A percentile compares a stretch with the other conserved stretches of the same genome.
Conservation (phyloP, 2,797 vertebrate species). For the Micropoecilia bifurca region DNA sequence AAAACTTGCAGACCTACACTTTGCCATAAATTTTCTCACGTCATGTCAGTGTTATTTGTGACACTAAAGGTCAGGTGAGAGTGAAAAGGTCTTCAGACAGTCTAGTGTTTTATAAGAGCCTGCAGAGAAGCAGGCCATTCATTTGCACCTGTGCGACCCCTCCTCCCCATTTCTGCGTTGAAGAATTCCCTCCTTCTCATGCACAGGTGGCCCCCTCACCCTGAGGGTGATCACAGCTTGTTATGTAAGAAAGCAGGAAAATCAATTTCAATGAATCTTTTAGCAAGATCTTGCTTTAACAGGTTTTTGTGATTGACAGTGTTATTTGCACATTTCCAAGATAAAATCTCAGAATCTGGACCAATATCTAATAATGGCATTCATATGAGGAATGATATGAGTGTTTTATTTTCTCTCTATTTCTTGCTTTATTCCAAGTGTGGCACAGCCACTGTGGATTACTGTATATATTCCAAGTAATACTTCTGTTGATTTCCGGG, state of each 20-base stretch:
- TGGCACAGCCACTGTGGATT: background rate
- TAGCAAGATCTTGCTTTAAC: constrained; percentile 68
- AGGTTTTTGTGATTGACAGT: constrained; percentile 30
- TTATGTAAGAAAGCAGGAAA: constrained; percentile 65
- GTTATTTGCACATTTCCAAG: constrained; percentile 1
- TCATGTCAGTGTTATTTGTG: constrained; percentile 48
- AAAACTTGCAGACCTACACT: constrained; percentile 11
- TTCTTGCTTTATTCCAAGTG: background rate
- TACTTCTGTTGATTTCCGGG: background rate
- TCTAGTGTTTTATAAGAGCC: constrained; percentile 56
- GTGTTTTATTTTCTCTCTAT: background rate
- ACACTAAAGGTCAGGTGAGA: constrained; percentile 50
- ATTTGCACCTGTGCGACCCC: constrained; percentile 56
- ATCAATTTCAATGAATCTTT: constrained; percentile 67
- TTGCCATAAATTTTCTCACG: constrained; percentile 43
- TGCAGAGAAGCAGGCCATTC: constrained; percentile 58
- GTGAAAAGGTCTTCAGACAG: constrained; percentile 58
- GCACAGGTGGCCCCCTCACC: constrained; percentile 52
- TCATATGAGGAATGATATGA: background rate
- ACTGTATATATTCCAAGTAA: background rate
- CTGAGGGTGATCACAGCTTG: constrained; percentile 42
- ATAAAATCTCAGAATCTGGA: background rate
- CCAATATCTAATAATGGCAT: background rate
- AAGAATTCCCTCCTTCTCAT: constrained; percentile 68
- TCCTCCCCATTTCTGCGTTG: constrained; percentile 61